These are phyloP conservation scores for Aphaenogaster ashmeadi DNA, from an alignment of 1,140 invertebrate species.

Conservation along the genomic window DNA sequence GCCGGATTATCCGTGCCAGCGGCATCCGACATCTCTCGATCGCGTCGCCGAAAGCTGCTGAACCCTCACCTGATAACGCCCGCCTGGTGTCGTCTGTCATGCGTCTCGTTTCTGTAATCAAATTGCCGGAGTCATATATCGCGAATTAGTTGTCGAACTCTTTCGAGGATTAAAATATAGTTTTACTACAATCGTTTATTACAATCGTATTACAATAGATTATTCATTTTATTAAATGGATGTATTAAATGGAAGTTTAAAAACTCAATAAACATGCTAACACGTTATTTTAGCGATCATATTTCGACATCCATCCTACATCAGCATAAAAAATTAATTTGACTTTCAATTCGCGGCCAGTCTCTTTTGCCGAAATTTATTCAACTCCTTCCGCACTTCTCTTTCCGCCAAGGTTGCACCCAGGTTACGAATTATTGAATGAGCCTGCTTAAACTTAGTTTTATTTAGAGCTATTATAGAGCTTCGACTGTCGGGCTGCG, in stretches of 20 bases:
- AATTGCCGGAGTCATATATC: not conserved
- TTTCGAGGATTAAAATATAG: not conserved
- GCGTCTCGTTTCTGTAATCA: slow-evolving; percentile 75
- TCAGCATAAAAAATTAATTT: slow-evolving; percentile 13
- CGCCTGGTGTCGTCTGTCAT: slow-evolving; percentile 74
- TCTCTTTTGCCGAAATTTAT: slow-evolving; percentile 4
- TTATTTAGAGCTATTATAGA: slow-evolving; percentile 4
- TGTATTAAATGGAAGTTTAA: not conserved
- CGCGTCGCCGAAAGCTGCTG: slow-evolving; percentile 66
- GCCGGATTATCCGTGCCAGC: slow-evolving; percentile 84
- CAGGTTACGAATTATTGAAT: not conserved
- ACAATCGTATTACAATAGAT: not conserved
- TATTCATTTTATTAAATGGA: not conserved
- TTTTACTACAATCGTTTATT: not conserved
- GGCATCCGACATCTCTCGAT: slow-evolving; percentile 79
- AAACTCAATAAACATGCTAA: not conserved
- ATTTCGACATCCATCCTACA: not conserved
- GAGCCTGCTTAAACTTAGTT: slow-evolving; percentile 13
- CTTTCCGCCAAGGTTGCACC: not conserved
- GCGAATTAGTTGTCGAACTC: not conserved
- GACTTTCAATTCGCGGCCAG: slow-evolving; percentile 2
- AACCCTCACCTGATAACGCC: slow-evolving; percentile 69
- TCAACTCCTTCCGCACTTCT: not conserved
- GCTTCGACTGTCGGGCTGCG: not conserved
- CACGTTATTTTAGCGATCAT: not conserved